phyloP scores from a whole-genome alignment of 2,797 vertebrate species.

The Botia kubotai region DNA sequence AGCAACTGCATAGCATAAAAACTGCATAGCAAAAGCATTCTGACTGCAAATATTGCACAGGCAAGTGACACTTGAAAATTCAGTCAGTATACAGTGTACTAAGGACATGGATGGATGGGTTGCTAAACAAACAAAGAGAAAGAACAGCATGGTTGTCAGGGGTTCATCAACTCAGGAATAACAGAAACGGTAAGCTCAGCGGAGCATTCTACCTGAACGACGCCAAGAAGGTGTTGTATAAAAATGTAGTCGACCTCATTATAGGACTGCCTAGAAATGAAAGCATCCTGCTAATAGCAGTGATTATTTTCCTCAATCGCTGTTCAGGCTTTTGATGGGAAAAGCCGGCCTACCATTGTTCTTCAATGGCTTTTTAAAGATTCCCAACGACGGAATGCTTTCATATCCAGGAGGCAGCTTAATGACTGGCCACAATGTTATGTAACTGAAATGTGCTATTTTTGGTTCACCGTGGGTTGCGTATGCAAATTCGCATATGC shows the following conservation, averaged over 20 bases:
- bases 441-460: constrained; percentile 60
- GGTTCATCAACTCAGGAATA: constrained; percentile 5
- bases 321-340: constrained; percentile 49
- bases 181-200: background rate
- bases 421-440: constrained; percentile 57
- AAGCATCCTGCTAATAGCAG: constrained; percentile 51
- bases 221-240: background rate
- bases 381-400: constrained; percentile 33
- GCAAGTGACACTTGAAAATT: background rate
- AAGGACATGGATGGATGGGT: background rate
- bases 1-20: background rate
- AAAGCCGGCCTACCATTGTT: constrained; percentile 54
- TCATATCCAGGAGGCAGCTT: constrained; percentile 54
- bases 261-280: constrained; percentile 41
- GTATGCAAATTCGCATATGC: constrained; percentile 50
- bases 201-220: constrained; percentile 30
- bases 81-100: background rate
- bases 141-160: background rate
- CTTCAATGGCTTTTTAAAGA: constrained; percentile 53
- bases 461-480: constrained; percentile 52
- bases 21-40: background rate
- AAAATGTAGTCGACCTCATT: constrained; percentile 40
- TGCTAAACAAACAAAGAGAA: background rate
- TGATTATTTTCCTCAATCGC: constrained; percentile 49
- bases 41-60: background rate